Base-by-base conservation (phyloP, 2,888 invertebrate species). In the Clostera curtula region DNA sequence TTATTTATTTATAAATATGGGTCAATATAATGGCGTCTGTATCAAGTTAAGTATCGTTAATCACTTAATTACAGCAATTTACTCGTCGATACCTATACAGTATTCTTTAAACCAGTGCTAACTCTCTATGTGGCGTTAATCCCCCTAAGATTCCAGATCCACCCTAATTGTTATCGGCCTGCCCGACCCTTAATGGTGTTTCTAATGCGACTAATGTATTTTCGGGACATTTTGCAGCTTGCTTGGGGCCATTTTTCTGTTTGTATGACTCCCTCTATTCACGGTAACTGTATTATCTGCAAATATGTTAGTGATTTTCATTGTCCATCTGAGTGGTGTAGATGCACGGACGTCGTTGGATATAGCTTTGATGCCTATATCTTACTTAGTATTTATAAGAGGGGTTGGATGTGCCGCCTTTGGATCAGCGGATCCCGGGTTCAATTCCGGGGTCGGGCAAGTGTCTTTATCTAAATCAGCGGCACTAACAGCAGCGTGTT, bases 191-290 rank as follows among this genome's bases (percentile, higher is more conserved):
- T 80, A 76, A 79, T 76, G 74, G 75, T 72, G 68, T 72, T 74
- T 80, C 80, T 80, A 80, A 82, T 82, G 80, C 77, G 64, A 50
- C 75, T 83, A 83, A 83, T 83, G 80, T 79, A 75, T 77, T 82
- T 82, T 79, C 58, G 76, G 73, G 76, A 82, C 83, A 82, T 80
- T 82, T 75, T 80, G 80, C 82, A 82, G 82, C 77, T 75, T 76
- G 80, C 82, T 71, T 64, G 59, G 54, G 73, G 79, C 70, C 68
- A 76, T 79, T 80, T 79, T 79, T 83, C 73, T 77, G 69, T 82
- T 70, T 71, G 73, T 72, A 67, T 67, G 74, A 66, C 52, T 53
- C 67, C 70, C 70, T 63, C 56, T 47, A 54, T 60, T 56, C 55
- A 62, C 55, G 60, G 75, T 82, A 82, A 83, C 73, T 66, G 70